Conservation (phyloP, 2,113 vertebrate species). For the Cryptoleucopteryx plumbea region DNA sequence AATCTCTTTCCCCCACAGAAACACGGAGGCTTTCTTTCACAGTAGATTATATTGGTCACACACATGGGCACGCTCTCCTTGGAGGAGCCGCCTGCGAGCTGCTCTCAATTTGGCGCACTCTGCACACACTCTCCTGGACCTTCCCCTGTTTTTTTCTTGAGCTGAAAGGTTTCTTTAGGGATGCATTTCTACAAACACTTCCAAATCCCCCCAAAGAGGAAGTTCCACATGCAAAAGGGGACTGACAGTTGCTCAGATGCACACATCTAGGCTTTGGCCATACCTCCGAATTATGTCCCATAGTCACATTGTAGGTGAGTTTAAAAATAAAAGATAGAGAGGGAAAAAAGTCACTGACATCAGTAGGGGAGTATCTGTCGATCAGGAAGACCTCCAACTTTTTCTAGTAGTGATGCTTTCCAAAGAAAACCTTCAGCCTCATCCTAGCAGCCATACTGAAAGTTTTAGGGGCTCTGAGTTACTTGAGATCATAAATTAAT, state of each 20-base stretch:
- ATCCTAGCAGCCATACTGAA: neutral
- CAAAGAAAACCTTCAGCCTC: constrained; percentile 13
- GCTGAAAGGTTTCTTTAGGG: neutral
- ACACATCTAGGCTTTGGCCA: neutral
- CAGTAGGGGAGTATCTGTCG: neutral
- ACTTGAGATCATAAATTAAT: constrained; percentile 51
- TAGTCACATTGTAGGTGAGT: neutral
- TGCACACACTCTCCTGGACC: neutral
- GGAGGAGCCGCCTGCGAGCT: fast-evolving
- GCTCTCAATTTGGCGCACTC: fast-evolving
- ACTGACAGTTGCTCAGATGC: neutral
- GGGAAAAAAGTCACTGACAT: neutral
- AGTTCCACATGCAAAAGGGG: neutral
- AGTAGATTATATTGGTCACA: neutral
- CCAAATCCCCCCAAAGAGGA: neutral
- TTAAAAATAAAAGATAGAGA: neutral
- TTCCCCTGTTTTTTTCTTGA: neutral
- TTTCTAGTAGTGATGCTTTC: neutral
- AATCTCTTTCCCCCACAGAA: constrained; percentile 5
- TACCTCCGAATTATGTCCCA: neutral
- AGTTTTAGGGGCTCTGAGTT: constrained; percentile 43
- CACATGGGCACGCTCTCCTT: neutral
- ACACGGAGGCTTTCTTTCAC: neutral
- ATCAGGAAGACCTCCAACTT: neutral
- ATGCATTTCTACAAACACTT: neutral